A percentile compares a stretch with the other conserved stretches of the same genome.
These are phyloP conservation scores for Alloplasta piceator DNA, from an alignment of 2,888 invertebrate species.

Conservation along the genomic window DNA sequence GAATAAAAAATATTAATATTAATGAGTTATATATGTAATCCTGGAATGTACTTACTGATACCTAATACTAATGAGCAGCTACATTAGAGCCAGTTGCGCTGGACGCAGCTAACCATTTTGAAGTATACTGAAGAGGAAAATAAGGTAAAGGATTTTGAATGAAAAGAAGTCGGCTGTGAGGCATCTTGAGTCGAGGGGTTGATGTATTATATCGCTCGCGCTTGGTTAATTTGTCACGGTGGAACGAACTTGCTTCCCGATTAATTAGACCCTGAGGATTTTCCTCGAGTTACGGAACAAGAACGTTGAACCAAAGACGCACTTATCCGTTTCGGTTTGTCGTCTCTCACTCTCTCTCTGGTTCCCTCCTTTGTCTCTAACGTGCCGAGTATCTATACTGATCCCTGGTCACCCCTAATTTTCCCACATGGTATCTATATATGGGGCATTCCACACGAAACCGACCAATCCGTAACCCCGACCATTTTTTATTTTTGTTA, in stretches of 20 bases:
- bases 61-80: too few relatives aligned
- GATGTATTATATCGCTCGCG: constrained; percentile 29
- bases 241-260: constrained; percentile 49
- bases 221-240: constrained; percentile 24
- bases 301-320: constrained; percentile 44
- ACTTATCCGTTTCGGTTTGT: constrained; percentile 33
- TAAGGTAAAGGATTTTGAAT: constrained; percentile 14
- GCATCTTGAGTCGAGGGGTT: constrained; percentile 12
- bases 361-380: constrained; percentile 33
- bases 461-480: too few relatives aligned
- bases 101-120: too few relatives aligned
- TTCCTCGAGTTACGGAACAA: constrained; percentile 54
- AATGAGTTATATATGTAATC: too few relatives aligned
- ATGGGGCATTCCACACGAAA: neutral
- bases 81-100: too few relatives aligned
- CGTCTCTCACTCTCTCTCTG: constrained; percentile 37
- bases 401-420: constrained; percentile 42
- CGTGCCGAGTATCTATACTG: constrained; percentile 37
- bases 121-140: too few relatives aligned
- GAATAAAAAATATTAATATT: too few relatives aligned
- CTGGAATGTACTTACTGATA: too few relatives aligned
- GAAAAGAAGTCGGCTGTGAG: constrained; percentile 28
- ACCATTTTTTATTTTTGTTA: too few relatives aligned
- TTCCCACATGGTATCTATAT: constrained; percentile 25
- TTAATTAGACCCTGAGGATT: constrained; percentile 67